phyloP scores from a whole-genome alignment of 1,140 invertebrate genomes.

The honey bee (Apis mellifera) region Amel_HAv3.1 CM009939.2:6436501-6437000 shows the following conservation, averaged over 20 bases:
- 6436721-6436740: neutral
- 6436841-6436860: slow-evolving; percentile 47
- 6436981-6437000: neutral
- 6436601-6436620: no score
- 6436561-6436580: slow-evolving; percentile 43
- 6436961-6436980: neutral
- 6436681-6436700: no score
- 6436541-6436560: slow-evolving; percentile 9
- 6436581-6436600: slow-evolving; percentile 6
- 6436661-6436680: neutral
- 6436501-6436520: slow-evolving; percentile 5
- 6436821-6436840: slow-evolving; percentile 42
- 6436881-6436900: slow-evolving; percentile 34
- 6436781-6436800: slow-evolving; percentile 25
- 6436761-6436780: neutral
- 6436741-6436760: slow-evolving; percentile 32
- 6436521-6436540: slow-evolving; percentile 31
- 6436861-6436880: slow-evolving; percentile 46
- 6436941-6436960: slow-evolving; percentile 3
- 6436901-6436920: slow-evolving; percentile 49
- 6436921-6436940: slow-evolving; percentile 5
- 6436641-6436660: neutral
- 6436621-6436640: neutral
- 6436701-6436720: neutral
- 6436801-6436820: slow-evolving; percentile 31